These are phyloP conservation scores for Vulpes lagopus DNA, from an alignment of 2,113 vertebrate genomes.

Conservation along the genomic window DNA sequence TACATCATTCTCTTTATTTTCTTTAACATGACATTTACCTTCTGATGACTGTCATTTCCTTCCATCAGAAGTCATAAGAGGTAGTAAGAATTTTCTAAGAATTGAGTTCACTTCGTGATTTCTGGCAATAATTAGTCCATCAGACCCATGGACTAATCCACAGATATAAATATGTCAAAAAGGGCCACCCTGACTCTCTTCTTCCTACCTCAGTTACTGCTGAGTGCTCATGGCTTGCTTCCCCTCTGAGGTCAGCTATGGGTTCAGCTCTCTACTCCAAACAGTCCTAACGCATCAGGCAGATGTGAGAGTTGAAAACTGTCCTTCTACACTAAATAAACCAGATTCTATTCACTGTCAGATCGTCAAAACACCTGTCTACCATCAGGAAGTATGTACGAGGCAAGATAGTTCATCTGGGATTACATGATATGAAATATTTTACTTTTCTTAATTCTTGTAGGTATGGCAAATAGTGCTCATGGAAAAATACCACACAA, in stretches of 20 bases:
- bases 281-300: too few species aligned
- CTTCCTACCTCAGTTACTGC: neutral
- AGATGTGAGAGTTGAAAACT: neutral
- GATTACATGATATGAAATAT: neutral
- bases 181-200: neutral
- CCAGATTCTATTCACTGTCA: neutral
- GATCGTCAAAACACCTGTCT: neutral
- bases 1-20: neutral
- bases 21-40: neutral
- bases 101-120: neutral
- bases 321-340: neutral
- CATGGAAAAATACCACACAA: neutral
- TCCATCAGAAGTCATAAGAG: neutral
- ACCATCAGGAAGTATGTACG: neutral
- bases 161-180: neutral
- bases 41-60: neutral
- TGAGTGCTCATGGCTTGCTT: neutral
- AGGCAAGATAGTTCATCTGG: neutral
- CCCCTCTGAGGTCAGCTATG: neutral
- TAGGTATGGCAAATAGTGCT: neutral
- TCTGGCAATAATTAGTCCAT: neutral
- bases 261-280: neutral
- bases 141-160: neutral
- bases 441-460: neutral
- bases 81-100: neutral